Evolutionary conservation across 53 echinoderm and acorn worm genomes (phyloP).

Genomic region (Astropecten irregularis): DNA sequence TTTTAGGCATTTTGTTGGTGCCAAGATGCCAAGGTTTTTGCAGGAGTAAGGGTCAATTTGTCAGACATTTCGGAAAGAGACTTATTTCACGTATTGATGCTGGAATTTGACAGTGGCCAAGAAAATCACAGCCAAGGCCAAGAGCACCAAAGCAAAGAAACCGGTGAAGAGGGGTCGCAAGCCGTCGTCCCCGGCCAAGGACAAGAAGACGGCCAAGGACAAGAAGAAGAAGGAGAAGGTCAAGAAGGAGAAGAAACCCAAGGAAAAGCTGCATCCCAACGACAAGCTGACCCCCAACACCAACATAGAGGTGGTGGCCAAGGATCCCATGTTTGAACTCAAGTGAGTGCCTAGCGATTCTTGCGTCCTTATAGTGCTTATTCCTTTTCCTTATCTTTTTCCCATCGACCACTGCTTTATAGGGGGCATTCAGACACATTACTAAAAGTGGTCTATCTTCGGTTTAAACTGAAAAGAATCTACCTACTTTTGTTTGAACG

Average conservation of each 20-base stretch:
- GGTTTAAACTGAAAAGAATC: too few species aligned
- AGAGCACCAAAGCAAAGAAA: constrained; percentile 44
- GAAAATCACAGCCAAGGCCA: constrained; percentile 44
- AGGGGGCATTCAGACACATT: too few species aligned
- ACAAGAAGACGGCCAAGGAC: constrained; percentile 3
- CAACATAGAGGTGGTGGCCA: constrained; percentile 78
- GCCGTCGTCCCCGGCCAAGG: not conserved
- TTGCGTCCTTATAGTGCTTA: too few species aligned
- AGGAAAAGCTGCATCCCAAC: constrained; percentile 71
- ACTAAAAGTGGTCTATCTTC: too few species aligned
- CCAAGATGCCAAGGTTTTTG: too few species aligned
- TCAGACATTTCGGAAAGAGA: too few species aligned
- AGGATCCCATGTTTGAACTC: constrained; percentile 91
- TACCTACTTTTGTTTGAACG: too few species aligned
- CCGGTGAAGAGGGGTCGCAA: constrained; percentile 27
- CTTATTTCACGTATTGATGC: too few species aligned
- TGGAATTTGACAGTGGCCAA: constrained; percentile 31
- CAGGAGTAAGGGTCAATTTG: too few species aligned
- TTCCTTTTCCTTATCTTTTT: too few species aligned
- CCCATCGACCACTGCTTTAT: too few species aligned
- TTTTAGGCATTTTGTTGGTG: too few species aligned
- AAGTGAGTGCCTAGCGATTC: constrained; percentile 74
- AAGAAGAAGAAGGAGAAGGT: constrained; percentile 53
- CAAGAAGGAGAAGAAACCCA: constrained; percentile 54
- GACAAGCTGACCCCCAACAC: constrained; percentile 72